Evolutionary conservation across 1,140 invertebrate genomes (phyloP), one percentile per base, ranked within the genome.

Genomic region (Anadara kagoshimensis): DNA sequence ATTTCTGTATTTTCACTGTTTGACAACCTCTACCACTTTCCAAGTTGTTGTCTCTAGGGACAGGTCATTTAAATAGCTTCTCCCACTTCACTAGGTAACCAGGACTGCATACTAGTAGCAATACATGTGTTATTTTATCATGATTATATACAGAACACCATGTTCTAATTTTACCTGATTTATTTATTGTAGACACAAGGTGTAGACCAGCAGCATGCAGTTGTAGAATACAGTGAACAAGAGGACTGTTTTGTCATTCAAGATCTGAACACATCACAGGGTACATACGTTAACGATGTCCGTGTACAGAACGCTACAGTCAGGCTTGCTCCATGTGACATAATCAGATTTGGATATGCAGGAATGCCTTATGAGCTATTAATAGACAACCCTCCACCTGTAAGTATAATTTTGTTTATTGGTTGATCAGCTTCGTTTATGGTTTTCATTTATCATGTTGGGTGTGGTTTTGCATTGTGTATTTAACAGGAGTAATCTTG

Each of bases 211-310:
- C 88, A 90, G 65, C 89, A 90, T 78, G 87, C 87, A 61, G 78
- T 89, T 5, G 82, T 90, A 36, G 88, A 89, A 75, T 89, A 85
- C 78, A 83, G 81, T 71, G 85, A 88, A 51, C 79, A 84, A 61
- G 88, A 90, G 73, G 85, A 85, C 41, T 86, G 86, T 73, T 89
- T 81, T 78, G 78, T 90, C 10, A 66, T 90, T 18, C 86, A 89
- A 77, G 89, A 90, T 75, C 75, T 90, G 29, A 89, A 89, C 76
- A 85, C 87, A 16, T 78, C 82, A 20, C 85, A 88, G 62, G 89
- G 89, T 24, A 90, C 88, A 10, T 89, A 89, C 78, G 86, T 90
- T 1, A 89, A 90, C 73, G 86, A 90, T 69, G 85, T 85, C 36
- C 75, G 87, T 29, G 80, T 90, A 54, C 88, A 90, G 69, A 90